phyloP scores from a whole-genome alignment of 1,140 invertebrate species.

The Probaryconus sp. region DNA sequence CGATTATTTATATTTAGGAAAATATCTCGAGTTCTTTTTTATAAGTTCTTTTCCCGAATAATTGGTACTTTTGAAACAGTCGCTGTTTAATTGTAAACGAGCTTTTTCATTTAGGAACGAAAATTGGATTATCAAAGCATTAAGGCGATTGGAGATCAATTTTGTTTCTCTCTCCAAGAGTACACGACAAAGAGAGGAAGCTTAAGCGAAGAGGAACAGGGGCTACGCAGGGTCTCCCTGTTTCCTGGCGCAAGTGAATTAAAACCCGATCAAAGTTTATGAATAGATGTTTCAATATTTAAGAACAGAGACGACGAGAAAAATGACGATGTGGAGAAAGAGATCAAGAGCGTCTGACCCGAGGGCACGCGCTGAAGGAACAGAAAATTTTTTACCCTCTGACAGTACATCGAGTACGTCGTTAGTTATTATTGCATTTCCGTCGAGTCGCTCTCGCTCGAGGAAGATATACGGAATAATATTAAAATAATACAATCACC shows the following conservation, averaged over 20 bases:
- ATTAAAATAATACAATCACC: constrained; percentile 31
- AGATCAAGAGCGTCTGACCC: constrained; percentile 51
- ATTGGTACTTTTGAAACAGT: too few species aligned
- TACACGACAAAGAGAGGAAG: too few species aligned
- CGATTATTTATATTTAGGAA: too few species aligned
- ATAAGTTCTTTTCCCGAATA: too few species aligned
- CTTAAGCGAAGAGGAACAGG: constrained; percentile 26
- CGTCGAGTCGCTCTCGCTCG: constrained; percentile 25
- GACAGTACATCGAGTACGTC: constrained; percentile 36
- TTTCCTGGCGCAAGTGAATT: constrained; percentile 67
- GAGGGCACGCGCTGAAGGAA: constrained; percentile 50
- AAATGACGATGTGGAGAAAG: constrained; percentile 38
- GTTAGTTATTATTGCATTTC: constrained; percentile 53
- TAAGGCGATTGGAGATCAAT: too few species aligned
- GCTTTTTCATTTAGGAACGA: too few species aligned
- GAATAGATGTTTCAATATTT: constrained; percentile 75
- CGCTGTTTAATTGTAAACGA: too few species aligned
- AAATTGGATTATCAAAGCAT: too few species aligned
- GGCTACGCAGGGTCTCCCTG: constrained; percentile 15
- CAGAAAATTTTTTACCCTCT: constrained; percentile 53
- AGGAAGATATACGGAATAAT: constrained; percentile 24
- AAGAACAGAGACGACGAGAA: constrained; percentile 43
- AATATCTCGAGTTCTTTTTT: too few species aligned
- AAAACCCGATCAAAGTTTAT: constrained; percentile 77
- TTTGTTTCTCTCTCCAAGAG: too few species aligned